phyloP scores from a whole-genome alignment of 2,797 vertebrate genomes.

The Arctocebus calabarensis region DNA sequence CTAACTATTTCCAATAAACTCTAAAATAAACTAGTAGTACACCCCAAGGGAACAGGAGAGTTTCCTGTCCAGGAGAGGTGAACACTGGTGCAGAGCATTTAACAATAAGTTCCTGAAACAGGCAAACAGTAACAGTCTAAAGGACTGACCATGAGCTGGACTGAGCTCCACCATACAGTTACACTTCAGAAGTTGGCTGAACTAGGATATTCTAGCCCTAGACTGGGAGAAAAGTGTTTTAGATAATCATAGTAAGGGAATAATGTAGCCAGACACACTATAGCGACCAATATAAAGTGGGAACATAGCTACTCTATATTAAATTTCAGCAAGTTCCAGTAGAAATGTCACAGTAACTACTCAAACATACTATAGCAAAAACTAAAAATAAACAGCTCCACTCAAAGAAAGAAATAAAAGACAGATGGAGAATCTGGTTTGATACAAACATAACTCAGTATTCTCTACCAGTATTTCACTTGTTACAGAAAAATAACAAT shows the following conservation, averaged over 20 bases:
- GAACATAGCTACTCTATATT: not conserved
- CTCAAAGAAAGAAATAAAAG: not conserved
- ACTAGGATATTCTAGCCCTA: not conserved
- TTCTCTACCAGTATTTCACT: not conserved
- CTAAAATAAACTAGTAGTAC: not conserved
- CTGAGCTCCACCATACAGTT: not conserved
- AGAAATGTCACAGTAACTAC: not conserved
- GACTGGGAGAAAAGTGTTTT: not conserved
- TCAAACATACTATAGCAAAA: not conserved
- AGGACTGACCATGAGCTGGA: not conserved
- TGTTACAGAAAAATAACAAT: not conserved
- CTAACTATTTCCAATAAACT: not conserved
- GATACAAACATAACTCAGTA: slow-evolving; percentile 9
- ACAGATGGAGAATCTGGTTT: not conserved
- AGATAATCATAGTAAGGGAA: not conserved
- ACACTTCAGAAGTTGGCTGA: not conserved
- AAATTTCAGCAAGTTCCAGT: not conserved
- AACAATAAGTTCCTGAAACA: not conserved
- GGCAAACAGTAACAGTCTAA: not conserved
- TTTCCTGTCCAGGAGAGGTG: not conserved
- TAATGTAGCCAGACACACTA: not conserved
- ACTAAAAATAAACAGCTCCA: not conserved
- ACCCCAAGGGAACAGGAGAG: rapidly evolving
- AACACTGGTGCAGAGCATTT: not conserved
- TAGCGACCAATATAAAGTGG: not conserved